Percentiles rank a stretch among this genome's conserved stretches.
These are phyloP conservation scores for Oncorhynchus clarkii DNA, from an alignment of 2,113 vertebrate genomes.

Conservation along the genomic window DNA sequence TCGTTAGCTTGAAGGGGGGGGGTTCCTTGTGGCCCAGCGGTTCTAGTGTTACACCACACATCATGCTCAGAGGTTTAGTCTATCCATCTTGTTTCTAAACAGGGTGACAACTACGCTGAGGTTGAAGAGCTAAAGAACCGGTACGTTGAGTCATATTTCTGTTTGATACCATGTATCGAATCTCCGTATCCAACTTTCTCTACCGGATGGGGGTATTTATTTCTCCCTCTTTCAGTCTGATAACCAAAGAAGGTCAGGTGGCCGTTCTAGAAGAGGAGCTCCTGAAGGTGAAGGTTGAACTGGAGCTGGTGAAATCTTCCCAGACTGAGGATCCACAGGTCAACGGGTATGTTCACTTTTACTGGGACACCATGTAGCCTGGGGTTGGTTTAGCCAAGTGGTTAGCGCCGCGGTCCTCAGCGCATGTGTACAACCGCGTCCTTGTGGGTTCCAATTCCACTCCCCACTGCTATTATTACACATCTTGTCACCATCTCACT, in stretches of 20 bases:
- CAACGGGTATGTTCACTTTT: constrained; percentile 15
- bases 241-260: constrained; percentile 33
- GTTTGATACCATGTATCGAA: background rate
- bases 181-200: too few species aligned
- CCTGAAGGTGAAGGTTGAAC: constrained; percentile 49
- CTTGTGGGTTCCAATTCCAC: background rate
- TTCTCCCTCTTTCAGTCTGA: constrained; percentile 23
- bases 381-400: background rate
- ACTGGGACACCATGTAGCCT: background rate
- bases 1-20: too few species aligned
- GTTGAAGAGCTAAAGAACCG: constrained; percentile 37
- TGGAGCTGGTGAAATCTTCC: constrained; percentile 4
- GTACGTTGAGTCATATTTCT: constrained; percentile 9
- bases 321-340: constrained; percentile 15
- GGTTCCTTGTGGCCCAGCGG: too few species aligned
- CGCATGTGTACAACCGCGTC: background rate
- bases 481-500: background rate
- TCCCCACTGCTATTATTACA: background rate
- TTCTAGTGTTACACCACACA: too few species aligned
- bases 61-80: too few species aligned
- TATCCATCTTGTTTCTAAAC: background rate
- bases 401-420: too few species aligned
- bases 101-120: constrained; percentile 30
- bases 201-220: too few species aligned
- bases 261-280: constrained; percentile 24